A percentile compares a stretch with the other conserved stretches of the same genome.
phyloP scores from a whole-genome alignment of 2,888 invertebrate genomes.

The Dolomedes plantarius region DNA sequence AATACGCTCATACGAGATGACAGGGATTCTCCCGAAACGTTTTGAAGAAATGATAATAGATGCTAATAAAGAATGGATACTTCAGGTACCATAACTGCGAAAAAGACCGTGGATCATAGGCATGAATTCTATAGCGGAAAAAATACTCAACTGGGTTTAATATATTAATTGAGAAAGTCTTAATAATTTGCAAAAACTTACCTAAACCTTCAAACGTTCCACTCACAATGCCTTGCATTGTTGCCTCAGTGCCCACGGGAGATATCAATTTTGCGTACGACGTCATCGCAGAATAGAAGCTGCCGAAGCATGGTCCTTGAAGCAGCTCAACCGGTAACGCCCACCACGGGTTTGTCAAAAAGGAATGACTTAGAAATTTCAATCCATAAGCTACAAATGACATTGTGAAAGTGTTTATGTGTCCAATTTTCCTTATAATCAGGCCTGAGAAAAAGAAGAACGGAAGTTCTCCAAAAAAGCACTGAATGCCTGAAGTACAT shows the following conservation, averaged over 20 bases:
- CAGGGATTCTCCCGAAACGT: too few species aligned
- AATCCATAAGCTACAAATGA: conserved; percentile 87
- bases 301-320: conserved; percentile 91
- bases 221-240: conserved; percentile 91
- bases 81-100: too few species aligned
- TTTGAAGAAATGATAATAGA: too few species aligned
- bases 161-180: too few species aligned
- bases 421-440: conserved; percentile 87
- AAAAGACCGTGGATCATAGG: too few species aligned
- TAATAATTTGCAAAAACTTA: too few species aligned
- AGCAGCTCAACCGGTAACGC: conserved; percentile 89
- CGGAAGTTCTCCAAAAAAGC: conserved; percentile 73
- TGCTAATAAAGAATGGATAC: too few species aligned
- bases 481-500: conserved; percentile 62
- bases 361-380: conserved; percentile 88
- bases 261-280: conserved; percentile 54
- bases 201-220: conserved; percentile 93
- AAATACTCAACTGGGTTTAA: too few species aligned
- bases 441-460: conserved; percentile 79
- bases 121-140: too few species aligned
- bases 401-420: conserved; percentile 86
- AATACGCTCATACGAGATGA: too few species aligned
- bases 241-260: conserved; percentile 79
- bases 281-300: conserved; percentile 82
- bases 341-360: conserved; percentile 88